These are phyloP conservation scores for Heliconius hortense DNA, from an alignment of 2,888 invertebrate species.

Conservation along the genomic window DNA sequence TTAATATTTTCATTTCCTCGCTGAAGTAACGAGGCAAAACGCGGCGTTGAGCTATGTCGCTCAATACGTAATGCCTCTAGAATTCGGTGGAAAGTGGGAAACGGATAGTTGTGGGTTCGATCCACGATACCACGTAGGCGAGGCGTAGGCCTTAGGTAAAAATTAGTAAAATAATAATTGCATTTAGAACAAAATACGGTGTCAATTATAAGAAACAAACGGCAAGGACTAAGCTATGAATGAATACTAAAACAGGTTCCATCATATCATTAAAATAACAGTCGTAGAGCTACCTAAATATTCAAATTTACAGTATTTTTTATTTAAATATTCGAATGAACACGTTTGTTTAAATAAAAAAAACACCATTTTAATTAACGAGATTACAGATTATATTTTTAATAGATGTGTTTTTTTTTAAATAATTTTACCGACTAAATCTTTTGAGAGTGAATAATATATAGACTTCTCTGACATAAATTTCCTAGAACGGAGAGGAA, in stretches of 20 bases:
- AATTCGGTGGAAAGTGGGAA: no score
- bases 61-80: no score
- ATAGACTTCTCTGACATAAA: background rate
- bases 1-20: no score
- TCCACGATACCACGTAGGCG: background rate
- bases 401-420: background rate
- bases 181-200: background rate
- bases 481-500: no score
- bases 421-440: background rate
- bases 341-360: conserved; percentile 5
- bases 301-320: background rate
- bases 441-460: background rate
- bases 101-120: no score
- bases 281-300: background rate
- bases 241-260: conserved; percentile 6
- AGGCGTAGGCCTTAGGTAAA: background rate
- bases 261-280: background rate
- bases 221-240: background rate
- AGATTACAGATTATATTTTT: conserved; percentile 13
- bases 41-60: no score
- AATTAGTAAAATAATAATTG: background rate
- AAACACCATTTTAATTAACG: conserved; percentile 4
- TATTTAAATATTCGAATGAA: background rate
- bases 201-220: background rate
- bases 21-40: no score